phyloP scores from a whole-genome alignment of 2,113 vertebrate genomes.

The Stigmatopora argus region DNA sequence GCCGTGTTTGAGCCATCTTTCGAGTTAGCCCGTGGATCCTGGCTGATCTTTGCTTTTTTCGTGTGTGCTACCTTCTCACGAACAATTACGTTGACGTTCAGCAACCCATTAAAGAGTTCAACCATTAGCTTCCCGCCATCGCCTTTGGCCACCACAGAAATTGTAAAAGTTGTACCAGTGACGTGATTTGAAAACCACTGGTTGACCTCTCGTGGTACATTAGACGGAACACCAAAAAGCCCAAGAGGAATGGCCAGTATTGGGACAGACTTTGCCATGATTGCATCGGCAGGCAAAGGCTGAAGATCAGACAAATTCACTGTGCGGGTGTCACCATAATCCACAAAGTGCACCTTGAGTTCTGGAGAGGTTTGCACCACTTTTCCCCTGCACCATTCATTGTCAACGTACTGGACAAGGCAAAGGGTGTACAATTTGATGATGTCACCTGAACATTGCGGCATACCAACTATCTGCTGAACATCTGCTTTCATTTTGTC shows the following conservation, averaged over 20 bases:
- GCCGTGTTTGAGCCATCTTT: neutral
- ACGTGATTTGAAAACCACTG: constrained; percentile 76
- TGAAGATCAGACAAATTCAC: constrained; percentile 67
- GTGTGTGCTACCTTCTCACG: constrained; percentile 52
- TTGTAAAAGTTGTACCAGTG: constrained; percentile 66
- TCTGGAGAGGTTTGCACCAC: constrained; percentile 59
- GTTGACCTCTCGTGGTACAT: constrained; percentile 67
- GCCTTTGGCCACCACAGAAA: constrained; percentile 73
- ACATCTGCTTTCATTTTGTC: constrained; percentile 63
- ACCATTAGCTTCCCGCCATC: constrained; percentile 76
- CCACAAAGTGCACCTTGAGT: constrained; percentile 79
- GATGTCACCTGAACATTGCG: constrained; percentile 26
- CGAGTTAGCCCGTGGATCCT: neutral
- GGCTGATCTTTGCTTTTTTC: neutral
- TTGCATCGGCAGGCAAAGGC: constrained; percentile 66
- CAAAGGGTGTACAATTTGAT: constrained; percentile 63
- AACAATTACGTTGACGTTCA: constrained; percentile 74
- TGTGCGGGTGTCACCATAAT: constrained; percentile 76
- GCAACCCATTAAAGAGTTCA: constrained; percentile 73
- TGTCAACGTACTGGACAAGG: constrained; percentile 77
- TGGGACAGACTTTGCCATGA: constrained; percentile 68
- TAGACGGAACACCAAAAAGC: constrained; percentile 68
- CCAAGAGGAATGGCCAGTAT: constrained; percentile 81
- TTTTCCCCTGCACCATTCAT: constrained; percentile 79
- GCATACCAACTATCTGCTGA: constrained; percentile 35